Evolutionary conservation across 2,113 vertebrate genomes (phyloP).

Genomic region (Scolopax mira): DNA sequence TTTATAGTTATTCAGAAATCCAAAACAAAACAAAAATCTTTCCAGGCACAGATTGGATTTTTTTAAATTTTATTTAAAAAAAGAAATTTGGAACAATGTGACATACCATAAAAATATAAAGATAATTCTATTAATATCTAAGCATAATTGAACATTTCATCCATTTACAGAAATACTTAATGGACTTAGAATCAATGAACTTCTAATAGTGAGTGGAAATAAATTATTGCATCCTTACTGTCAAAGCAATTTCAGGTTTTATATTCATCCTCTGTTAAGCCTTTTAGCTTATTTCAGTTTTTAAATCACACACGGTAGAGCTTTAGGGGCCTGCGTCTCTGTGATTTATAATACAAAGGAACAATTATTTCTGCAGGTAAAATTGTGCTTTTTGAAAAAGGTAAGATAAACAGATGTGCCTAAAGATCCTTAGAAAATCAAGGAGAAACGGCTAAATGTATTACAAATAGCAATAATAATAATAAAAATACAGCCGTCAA

Average conservation of each 20-base stretch:
- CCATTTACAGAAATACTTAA: background rate
- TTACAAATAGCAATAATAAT: constrained; percentile 47
- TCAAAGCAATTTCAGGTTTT: constrained; percentile 56
- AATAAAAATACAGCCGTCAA: constrained; percentile 44
- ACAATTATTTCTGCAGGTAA: constrained; percentile 64
- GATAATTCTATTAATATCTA: background rate
- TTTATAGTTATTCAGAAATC: background rate
- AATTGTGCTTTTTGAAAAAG: constrained; percentile 50
- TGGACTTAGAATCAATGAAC: background rate
- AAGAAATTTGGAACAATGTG: background rate
- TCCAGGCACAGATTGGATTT: background rate
- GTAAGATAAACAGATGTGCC: constrained; percentile 54
- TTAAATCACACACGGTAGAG: constrained; percentile 59
- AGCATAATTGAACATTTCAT: background rate
- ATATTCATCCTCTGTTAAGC: constrained; percentile 30
- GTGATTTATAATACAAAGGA: constrained; percentile 58
- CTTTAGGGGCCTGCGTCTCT: constrained; percentile 27
- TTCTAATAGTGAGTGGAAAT: constrained; percentile 40
- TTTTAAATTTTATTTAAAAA: background rate
- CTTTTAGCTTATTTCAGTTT: constrained; percentile 57
- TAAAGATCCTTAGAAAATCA: constrained; percentile 42
- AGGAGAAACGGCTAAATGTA: constrained; percentile 18
- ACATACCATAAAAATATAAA: background rate
- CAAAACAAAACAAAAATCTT: background rate
- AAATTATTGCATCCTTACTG: constrained; percentile 57